A percentile compares a stretch with the other conserved stretches of the same genome.
Evolutionary conservation across 2,797 vertebrate genomes (phyloP).

Genomic region (Mormyrops boulengeri): DNA sequence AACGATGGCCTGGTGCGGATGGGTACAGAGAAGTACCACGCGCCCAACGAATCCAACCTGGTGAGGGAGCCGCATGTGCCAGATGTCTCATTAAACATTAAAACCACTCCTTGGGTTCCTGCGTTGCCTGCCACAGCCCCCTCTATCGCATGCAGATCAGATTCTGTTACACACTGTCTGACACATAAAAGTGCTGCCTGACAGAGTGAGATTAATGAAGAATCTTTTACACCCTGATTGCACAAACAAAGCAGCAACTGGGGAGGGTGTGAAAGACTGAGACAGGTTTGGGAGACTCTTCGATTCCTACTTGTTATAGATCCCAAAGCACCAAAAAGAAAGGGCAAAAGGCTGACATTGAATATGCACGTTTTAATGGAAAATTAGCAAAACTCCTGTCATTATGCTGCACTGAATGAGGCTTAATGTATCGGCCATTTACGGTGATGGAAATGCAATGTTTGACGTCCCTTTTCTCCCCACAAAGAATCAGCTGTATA

Average conservation of each 20-base stretch:
- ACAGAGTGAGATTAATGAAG: conserved; percentile 48
- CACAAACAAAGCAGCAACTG: conserved; percentile 29
- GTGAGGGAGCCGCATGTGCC: conserved; percentile 59
- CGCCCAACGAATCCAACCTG: conserved; percentile 91
- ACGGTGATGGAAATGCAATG: background rate
- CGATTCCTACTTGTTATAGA: background rate
- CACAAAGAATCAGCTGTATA: conserved; percentile 84
- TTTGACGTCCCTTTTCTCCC: background rate
- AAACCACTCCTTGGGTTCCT: conserved; percentile 48
- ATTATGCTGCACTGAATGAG: background rate
- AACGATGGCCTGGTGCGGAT: conserved; percentile 94
- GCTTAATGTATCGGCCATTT: background rate
- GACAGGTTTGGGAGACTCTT: background rate
- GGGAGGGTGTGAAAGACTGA: background rate
- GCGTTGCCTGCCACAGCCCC: conserved; percentile 44
- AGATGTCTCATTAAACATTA: conserved; percentile 55
- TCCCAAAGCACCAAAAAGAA: background rate
- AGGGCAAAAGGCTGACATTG: background rate
- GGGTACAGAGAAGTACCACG: conserved; percentile 95
- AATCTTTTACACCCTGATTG: conserved; percentile 50
- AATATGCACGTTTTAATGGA: background rate
- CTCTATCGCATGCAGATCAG: conserved; percentile 28
- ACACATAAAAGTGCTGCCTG: conserved; percentile 54
- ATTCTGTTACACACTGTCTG: conserved; percentile 45
- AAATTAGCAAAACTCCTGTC: background rate